A percentile compares a stretch with the other conserved stretches of the same genome.
Evolutionary conservation across 2,113 vertebrate genomes (phyloP).

Genomic region (Thomomys bottae): DNA sequence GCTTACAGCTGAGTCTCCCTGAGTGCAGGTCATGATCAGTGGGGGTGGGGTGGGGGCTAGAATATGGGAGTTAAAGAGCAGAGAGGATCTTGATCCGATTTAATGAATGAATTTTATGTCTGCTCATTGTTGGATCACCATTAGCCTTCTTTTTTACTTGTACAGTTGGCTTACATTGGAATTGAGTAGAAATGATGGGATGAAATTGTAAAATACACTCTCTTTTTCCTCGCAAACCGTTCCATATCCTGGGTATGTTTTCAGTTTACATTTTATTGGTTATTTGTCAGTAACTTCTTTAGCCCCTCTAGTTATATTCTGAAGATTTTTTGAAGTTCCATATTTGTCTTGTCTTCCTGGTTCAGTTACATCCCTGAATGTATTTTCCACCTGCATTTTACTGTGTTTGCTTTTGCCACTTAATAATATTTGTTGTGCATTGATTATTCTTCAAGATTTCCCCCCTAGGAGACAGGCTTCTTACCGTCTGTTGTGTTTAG

Average conservation of each 20-base stretch:
- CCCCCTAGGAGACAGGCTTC: background rate
- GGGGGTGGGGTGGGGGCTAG: background rate
- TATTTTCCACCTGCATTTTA: constrained; percentile 51
- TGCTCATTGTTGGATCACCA: background rate
- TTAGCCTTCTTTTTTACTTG: background rate
- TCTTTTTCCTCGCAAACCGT: background rate
- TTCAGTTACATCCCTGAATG: background rate
- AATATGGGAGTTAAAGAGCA: background rate
- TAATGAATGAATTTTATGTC: background rate
- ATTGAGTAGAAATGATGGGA: background rate
- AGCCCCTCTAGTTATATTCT: constrained; percentile 10
- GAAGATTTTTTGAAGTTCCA: background rate
- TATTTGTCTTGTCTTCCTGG: constrained; percentile 38
- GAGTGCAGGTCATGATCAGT: background rate
- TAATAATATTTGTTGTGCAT: constrained; percentile 60
- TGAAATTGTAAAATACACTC: background rate
- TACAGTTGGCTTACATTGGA: background rate
- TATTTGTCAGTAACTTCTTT: background rate
- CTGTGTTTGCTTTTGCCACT: constrained; percentile 59
- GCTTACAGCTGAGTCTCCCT: background rate
- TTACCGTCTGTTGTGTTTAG: constrained; percentile 1
- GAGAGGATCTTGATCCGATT: background rate
- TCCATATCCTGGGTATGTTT: background rate
- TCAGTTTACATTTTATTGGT: background rate
- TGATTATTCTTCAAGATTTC: constrained; percentile 63